Evolutionary conservation across 2,888 invertebrate genomes (phyloP), one percentile per base, ranked within the genome.

Genomic region (Ophion ellenae): DNA sequence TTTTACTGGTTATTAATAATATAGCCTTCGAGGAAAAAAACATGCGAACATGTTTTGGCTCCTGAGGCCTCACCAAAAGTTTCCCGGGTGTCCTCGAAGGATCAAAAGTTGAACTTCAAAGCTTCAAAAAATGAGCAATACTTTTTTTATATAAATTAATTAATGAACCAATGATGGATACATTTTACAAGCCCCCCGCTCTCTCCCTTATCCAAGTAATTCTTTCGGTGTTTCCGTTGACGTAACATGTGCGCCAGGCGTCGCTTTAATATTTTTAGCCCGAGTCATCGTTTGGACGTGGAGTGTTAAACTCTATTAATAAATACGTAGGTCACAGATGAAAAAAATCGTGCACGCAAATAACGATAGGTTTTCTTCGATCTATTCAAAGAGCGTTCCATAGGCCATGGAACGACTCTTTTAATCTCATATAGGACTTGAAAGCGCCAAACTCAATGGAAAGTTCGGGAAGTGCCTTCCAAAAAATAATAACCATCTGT

Each of bases 231-330:
- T 47, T 20, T 78, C 69, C 45, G 59, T 69, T 28, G 57, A 69
- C 59, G 20, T 78, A 78, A 61, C 77, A 59, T 59, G 59, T 78
- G 77, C 17, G 77, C 69, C 67, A 28, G 59, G 59, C 59, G 57
- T 59, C 20, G 40, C 67, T 59, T 17, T 36, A 78, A 78, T 78
- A 78, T 78, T 69, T 78, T 78, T 78, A 78, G 77, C 59, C 40
- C 9, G 40, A 69, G 66, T 66, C 57, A 67, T 20, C 36, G 17
- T 76, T 36, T 67, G 20, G n/a, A 67, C 67, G 66, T 40, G 76
- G 53, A 66, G 76, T 36, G 32, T 66, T 20, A 66, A 66, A 20
- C 57, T 66, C 66, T 53, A 63, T 66, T 59, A 59, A 69, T 78
- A 61, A 78, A 78, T 59, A 45, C 57, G 77, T 66, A 66, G 2